These are phyloP conservation scores for Drosophila niveifrons DNA, from an alignment of 2,888 invertebrate genomes.

Conservation along the genomic window DNA sequence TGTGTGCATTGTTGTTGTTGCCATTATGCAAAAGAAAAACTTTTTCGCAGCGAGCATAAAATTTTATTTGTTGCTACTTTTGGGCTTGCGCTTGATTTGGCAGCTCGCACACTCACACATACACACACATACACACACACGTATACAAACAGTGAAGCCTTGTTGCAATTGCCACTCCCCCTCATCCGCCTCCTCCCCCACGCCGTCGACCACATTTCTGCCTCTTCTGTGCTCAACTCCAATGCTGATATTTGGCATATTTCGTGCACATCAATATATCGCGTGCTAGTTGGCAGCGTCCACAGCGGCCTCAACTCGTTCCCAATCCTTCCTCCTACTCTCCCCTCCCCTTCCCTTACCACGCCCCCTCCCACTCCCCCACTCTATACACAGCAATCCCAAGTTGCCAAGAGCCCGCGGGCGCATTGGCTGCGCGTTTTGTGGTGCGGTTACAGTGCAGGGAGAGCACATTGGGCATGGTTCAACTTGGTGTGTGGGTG, in stretches of 20 bases:
- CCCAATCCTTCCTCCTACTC: slow-evolving; percentile 16
- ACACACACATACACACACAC: slow-evolving; percentile 15
- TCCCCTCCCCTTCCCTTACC: background rate
- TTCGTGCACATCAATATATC: slow-evolving; percentile 79
- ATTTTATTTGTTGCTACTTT: slow-evolving; percentile 81
- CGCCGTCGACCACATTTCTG: background rate
- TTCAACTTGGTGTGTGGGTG: slow-evolving; percentile 22
- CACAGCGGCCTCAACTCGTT: slow-evolving; percentile 47
- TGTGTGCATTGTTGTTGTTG: slow-evolving; percentile 34
- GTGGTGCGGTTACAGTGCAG: slow-evolving; percentile 54
- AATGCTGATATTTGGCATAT: slow-evolving; percentile 75
- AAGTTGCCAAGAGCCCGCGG: slow-evolving; percentile 66
- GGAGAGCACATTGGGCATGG: slow-evolving; percentile 1
- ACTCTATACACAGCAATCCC: slow-evolving; percentile 22
- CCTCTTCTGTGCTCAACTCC: background rate
- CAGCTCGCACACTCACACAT: slow-evolving; percentile 48
- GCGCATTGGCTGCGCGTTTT: slow-evolving; percentile 75
- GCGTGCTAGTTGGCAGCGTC: slow-evolving; percentile 76
- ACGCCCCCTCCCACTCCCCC: background rate
- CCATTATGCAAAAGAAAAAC: slow-evolving; percentile 77
- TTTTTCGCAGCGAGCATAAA: slow-evolving; percentile 76
- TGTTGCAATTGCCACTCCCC: slow-evolving; percentile 36
- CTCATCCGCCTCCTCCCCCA: background rate
- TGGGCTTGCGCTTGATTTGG: slow-evolving; percentile 80
- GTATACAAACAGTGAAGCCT: slow-evolving; percentile 53